Percentiles rank a stretch among this genome's conserved stretches.
These are phyloP conservation scores for Leptopilina boulardi DNA, from an alignment of 1,140 invertebrate genomes.

Conservation along the genomic window DNA sequence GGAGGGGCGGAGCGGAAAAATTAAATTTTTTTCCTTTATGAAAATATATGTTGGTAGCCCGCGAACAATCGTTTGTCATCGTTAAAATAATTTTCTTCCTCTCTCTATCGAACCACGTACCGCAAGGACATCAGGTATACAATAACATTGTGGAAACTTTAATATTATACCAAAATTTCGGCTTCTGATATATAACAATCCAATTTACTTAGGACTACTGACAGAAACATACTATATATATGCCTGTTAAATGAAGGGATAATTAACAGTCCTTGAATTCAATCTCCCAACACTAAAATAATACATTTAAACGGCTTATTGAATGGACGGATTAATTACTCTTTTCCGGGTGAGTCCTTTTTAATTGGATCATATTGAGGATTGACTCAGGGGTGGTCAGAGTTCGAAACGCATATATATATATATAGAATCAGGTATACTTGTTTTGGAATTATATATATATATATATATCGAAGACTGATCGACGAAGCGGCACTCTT, in stretches of 20 bases:
- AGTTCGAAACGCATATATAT: constrained; percentile 37
- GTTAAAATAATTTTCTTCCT: constrained; percentile 66
- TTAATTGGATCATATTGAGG: constrained; percentile 44
- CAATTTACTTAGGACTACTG: not conserved
- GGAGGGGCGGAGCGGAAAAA: constrained; percentile 63
- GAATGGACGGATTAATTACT: constrained; percentile 64
- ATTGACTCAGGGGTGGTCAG: constrained; percentile 62
- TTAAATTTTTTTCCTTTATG: constrained; percentile 56
- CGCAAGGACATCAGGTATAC: not conserved
- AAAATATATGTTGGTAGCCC: constrained; percentile 5
- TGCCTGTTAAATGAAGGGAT: constrained; percentile 12
- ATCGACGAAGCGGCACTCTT: constrained; percentile 58
- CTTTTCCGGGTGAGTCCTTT: constrained; percentile 52
- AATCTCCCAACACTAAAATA: constrained; percentile 12
- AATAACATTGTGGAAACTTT: not conserved
- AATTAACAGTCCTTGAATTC: not conserved
- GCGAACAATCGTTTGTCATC: constrained; percentile 67
- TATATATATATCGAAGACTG: constrained; percentile 60
- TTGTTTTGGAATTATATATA: constrained; percentile 38
- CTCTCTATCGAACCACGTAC: constrained; percentile 36
- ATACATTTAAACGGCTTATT: constrained; percentile 24
- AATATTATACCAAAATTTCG: constrained; percentile 11
- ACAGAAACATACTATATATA: too few relatives aligned
- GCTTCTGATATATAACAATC: constrained; percentile 15
- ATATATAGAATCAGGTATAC: constrained; percentile 46